Base-by-base conservation (phyloP, 2,888 invertebrate species). In the Euphydryas editha region DNA sequence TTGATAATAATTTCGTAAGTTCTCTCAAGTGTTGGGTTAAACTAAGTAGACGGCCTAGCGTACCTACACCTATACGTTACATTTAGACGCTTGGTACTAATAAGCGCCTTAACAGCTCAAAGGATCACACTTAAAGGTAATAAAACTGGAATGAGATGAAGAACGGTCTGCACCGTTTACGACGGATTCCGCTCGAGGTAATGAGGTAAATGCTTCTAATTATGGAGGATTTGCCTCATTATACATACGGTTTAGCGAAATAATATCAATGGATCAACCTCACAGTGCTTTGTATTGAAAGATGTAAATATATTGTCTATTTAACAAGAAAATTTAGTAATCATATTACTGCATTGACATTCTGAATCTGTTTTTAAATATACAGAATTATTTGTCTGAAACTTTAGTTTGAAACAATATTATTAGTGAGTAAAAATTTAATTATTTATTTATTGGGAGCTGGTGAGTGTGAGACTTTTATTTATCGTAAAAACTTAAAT, bases 111-210 rank as follows among this genome's bases (percentile, higher is more conserved):
- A 69, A 68, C 58, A 62, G 70, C 68, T 72, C 64, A 70, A 70
- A 66, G 68, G 72, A 70, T 72, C 68, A 67, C 68, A 65, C 69
- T 69, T 67, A 60, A 57, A 60, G 60, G 62, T 67, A 62, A 68
- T 65, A 60, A 46, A 42, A 54, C 54, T 30, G 63, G 62, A 63
- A 65, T 56, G 65, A 70, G 63, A 66, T 72, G 67, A 70, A 58
- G 47, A 60, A 65, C 59, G 65, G 56, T 54, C 69, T 62, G 24
- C 61, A 55, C 47, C 67, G 59, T 69, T 69, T 63, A 69, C 62
- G 69, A 67, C 59, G 68, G 68, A 47, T 65, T 67, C 49, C 37
- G 55, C 62, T 63, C 44, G 56, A 65, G 59, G 65, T 63, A 69
- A 70, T 36, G 65, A 68, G 65, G 44, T 49, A 18, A 36, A 69